Base-by-base conservation (phyloP, 1,140 invertebrate genomes). In the Pachypeltis micranthus region DNA sequence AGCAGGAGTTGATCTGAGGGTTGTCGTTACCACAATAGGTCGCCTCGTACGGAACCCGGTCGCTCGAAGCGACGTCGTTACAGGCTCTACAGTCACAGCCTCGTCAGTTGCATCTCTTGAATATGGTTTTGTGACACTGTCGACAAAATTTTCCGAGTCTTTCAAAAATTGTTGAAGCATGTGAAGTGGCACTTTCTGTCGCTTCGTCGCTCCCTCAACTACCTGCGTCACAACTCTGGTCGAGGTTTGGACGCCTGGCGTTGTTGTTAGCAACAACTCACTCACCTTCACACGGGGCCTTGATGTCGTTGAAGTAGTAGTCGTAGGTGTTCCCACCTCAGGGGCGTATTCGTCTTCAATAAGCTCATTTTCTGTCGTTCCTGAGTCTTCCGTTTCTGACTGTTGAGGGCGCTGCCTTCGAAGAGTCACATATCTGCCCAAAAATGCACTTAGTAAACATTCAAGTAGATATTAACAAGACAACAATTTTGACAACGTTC, bases 351-450 rank as follows among this genome's bases (percentile, higher is more conserved):
- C 66, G 21, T 64, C 60, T 26, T 63, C 51, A 44, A 55, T 51
- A 12, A 61, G 34, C 64, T 69, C 63, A 69, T 73, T 69, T 65
- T 69, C 65, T 29, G 61, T 63, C 24, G 63, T 63, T 14, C 21
- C 44, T 29, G 62, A 44, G 58, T 71, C 69, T 62, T 71, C 70
- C 4, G 12, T 51, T 51, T 51, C 47, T 4, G 47, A 51, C 26
- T 67, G 63, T 24, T 68, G 67, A 55, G 69, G 69, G 25, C 70
- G 62, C 29, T 69, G 66, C 61, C 72, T 63, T 44, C 67, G 65
- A n/a, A 73, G 65, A 54, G 70, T 71, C n/a, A 73, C 67, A 67
- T 73, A 73, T 64, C 70, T 69, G 47, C 64, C 44, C 21, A 65
- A 0, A 60, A 57, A 47, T 27, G 47, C 21, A 56, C 16, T 34